These are phyloP conservation scores for Chamaea fasciata DNA, from an alignment of 2,113 vertebrate species.

Conservation along the genomic window DNA sequence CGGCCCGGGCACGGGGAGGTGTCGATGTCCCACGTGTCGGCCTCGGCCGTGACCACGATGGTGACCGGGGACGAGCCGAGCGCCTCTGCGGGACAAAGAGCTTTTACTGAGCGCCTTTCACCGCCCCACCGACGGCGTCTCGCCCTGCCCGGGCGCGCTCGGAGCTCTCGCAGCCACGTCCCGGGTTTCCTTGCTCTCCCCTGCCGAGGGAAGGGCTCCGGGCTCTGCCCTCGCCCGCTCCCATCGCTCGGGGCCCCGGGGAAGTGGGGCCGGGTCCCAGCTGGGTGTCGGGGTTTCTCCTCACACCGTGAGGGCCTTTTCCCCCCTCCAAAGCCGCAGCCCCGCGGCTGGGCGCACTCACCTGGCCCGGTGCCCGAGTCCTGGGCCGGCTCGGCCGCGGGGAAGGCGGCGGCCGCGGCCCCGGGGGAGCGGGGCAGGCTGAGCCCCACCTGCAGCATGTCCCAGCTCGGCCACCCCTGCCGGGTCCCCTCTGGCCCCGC, in stretches of 20 bases:
- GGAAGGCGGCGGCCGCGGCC: background rate
- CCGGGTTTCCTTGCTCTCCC: too few species aligned
- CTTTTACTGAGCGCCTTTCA: background rate
- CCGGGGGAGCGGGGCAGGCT: background rate
- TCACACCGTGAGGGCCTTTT: too few species aligned
- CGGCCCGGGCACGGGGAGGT: conserved; percentile 68
- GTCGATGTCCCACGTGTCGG: conserved; percentile 75
- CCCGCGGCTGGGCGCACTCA: too few species aligned
- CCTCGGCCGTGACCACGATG: conserved; percentile 75
- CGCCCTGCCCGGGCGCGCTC: background rate
- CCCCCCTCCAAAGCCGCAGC: too few species aligned
- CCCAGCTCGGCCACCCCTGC: background rate
- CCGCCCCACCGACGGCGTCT: rapidly evolving
- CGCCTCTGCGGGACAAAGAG: conserved; percentile 45
- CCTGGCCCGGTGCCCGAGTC: background rate
- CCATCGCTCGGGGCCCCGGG: too few species aligned
- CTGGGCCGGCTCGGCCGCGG: background rate
- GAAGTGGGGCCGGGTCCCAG: too few species aligned
- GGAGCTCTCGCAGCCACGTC: too few species aligned
- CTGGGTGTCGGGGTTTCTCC: too few species aligned
- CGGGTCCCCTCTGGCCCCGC: background rate
- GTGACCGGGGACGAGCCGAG: conserved; percentile 53
- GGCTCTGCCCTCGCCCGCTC: too few species aligned
- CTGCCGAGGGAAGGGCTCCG: too few species aligned
- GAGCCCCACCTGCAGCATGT: conserved; percentile 36